Evolutionary conservation across 2,888 invertebrate species (phyloP).

Genomic region (Camponotus fellah): DNA sequence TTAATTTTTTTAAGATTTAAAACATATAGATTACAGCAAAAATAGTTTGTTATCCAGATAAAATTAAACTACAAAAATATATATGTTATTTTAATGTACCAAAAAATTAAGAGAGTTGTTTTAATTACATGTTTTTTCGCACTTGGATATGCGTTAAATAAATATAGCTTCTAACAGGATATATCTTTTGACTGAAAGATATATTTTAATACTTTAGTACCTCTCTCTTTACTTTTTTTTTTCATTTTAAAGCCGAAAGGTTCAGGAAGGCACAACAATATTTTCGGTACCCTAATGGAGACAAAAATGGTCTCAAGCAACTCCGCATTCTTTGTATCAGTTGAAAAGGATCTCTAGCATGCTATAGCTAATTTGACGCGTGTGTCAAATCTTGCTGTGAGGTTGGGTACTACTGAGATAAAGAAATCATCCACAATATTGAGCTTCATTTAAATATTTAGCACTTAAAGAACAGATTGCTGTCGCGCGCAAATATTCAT

Average conservation of each 20-base stretch:
- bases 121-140: neutral
- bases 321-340: neutral
- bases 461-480: neutral
- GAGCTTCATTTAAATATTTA: neutral
- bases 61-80: neutral
- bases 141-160: neutral
- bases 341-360: neutral
- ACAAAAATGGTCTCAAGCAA: neutral
- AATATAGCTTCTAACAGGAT: neutral
- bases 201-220: neutral
- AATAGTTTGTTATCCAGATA: neutral
- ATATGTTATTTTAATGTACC: neutral
- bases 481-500: neutral
- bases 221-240: neutral
- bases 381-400: neutral
- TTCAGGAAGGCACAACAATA: neutral
- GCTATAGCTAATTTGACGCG: neutral
- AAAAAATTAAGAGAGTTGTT: neutral
- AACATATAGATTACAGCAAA: neutral
- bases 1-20: neutral
- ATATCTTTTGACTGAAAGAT: neutral
- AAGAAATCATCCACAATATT: neutral
- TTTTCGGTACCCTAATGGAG: neutral
- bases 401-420: neutral
- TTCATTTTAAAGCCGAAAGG: neutral